A percentile compares a stretch with the other conserved stretches of the same genome.
phyloP scores from a whole-genome alignment of 2,888 invertebrate genomes.

The Balanococcus diminutus region DNA sequence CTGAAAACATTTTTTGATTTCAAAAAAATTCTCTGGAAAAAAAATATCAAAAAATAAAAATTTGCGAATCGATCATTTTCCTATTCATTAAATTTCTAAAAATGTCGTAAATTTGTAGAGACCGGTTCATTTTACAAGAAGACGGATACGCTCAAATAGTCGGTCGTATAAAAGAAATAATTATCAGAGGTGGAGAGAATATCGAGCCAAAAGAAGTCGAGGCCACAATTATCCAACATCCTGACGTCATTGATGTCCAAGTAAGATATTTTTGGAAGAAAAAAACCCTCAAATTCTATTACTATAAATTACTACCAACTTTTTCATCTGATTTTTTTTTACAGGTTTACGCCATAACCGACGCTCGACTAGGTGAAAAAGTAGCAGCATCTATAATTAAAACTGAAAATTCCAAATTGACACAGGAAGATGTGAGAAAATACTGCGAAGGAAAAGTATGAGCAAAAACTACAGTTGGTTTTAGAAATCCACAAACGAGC shows the following conservation, averaged over 20 bases:
- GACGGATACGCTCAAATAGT: conserved; percentile 59
- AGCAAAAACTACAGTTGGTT: too few species aligned
- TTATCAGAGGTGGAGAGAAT: conserved; percentile 60
- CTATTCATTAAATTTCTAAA: neutral
- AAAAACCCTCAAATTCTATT: neutral
- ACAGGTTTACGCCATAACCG: conserved; percentile 75
- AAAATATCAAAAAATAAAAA: too few species aligned
- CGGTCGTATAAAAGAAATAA: conserved; percentile 59
- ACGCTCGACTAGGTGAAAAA: conserved; percentile 79
- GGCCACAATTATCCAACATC: conserved; percentile 75
- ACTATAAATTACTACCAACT: neutral
- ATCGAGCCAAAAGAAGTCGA: conserved; percentile 85
- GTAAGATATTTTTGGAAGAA: conserved; percentile 61
- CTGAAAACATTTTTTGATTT: too few species aligned
- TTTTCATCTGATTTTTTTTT: conserved; percentile 57
- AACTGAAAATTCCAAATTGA: conserved; percentile 65
- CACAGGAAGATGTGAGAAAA: conserved; percentile 67
- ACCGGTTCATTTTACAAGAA: conserved; percentile 71
- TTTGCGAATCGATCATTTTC: too few species aligned
- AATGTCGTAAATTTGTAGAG: conserved; percentile 63
- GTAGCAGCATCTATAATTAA: conserved; percentile 72
- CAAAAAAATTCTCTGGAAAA: too few species aligned
- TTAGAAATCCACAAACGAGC: too few species aligned
- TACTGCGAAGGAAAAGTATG: conserved; percentile 69
- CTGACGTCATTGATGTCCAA: conserved; percentile 74